Evolutionary conservation across 2,888 invertebrate genomes (phyloP).

Genomic region (Zygaena filipendulae): DNA sequence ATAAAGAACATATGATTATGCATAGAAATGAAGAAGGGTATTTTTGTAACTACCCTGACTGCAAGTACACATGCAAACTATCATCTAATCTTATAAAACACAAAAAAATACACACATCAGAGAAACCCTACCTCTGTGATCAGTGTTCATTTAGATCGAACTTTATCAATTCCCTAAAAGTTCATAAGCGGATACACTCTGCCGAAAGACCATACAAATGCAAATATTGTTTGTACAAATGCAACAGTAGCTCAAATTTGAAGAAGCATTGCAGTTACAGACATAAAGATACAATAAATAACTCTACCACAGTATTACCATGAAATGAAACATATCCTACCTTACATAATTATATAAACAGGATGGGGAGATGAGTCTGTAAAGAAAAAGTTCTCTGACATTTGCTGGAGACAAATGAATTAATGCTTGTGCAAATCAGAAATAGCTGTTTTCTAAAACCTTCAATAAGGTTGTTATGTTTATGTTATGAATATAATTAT

Average conservation of each 20-base stretch:
- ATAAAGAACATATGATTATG: constrained; percentile 42
- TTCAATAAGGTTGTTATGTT: too few relatives aligned
- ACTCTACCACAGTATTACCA: too few relatives aligned
- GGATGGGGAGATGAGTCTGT: constrained; percentile 21
- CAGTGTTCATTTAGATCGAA: constrained; percentile 54
- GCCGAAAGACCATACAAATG: constrained; percentile 48
- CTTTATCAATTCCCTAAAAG: constrained; percentile 53
- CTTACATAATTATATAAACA: constrained; percentile 11
- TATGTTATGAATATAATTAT: too few relatives aligned
- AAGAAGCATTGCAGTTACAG: constrained; percentile 48
- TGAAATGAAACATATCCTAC: too few relatives aligned
- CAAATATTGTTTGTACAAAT: constrained; percentile 42
- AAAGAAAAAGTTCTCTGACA: too few relatives aligned
- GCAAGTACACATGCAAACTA: constrained; percentile 63
- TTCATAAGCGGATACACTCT: constrained; percentile 51
- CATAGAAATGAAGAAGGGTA: constrained; percentile 47
- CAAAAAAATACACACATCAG: constrained; percentile 47
- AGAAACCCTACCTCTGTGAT: constrained; percentile 57
- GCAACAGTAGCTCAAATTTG: constrained; percentile 59
- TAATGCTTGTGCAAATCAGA: too few relatives aligned
- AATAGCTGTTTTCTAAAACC: too few relatives aligned
- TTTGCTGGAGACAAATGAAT: too few relatives aligned
- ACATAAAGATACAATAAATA: constrained; percentile 33
- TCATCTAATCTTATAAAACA: constrained; percentile 57
- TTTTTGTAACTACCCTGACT: constrained; percentile 57